Base-by-base conservation (phyloP, 1,140 invertebrate species). In the Hydropsyche tenuis region DNA sequence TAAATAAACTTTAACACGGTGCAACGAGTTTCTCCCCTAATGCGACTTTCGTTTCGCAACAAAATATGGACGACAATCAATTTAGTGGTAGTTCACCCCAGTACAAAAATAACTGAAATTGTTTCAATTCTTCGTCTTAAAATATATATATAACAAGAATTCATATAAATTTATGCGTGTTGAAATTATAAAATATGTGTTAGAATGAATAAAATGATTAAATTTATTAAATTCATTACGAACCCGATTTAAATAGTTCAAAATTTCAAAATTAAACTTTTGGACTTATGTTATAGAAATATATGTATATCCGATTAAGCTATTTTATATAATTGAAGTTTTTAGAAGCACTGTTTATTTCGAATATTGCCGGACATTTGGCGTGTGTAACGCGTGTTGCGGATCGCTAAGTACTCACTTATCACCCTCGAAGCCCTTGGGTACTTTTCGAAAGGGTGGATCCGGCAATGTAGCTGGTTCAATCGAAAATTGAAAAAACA, bases 391-490 rank as follows among this genome's bases (percentile, higher is more conserved):
- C 43, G 56, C 62, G 62, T 65, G 71, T 65, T 64, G 71, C 56
- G 71, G 62, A 73, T 65, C 71, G 62, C 63, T 63, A 73, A 73
- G 71, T 65, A 73, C 71, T 73, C 71, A 73, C 71, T 73, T 73
- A 73, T 73, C 71, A 53, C 56, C 62, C 63, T 30, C 43, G 37
- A 63, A 72, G n/a, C 30, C 53, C 51, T 11, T n/a, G 14, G 23
- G 62, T 43, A 37, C 48, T 22, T 14, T 27, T 7, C 14, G 42
- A 56, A 70, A 56, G 68, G 68, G 68, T 70, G 68, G 42, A 53
- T 69, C 64, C 46, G 22, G 43, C 70, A 64, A 45, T 63, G 56
- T 62, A 37, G 22, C 51, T 4, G n/a, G 27, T 37, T 73, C 25
- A 9, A 51, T 48, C n/a, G 42, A 73, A 43, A 37, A 45, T 27